These are phyloP conservation scores for Cosmia trapezina DNA, from an alignment of 2,888 invertebrate genomes.

Conservation along the genomic window DNA sequence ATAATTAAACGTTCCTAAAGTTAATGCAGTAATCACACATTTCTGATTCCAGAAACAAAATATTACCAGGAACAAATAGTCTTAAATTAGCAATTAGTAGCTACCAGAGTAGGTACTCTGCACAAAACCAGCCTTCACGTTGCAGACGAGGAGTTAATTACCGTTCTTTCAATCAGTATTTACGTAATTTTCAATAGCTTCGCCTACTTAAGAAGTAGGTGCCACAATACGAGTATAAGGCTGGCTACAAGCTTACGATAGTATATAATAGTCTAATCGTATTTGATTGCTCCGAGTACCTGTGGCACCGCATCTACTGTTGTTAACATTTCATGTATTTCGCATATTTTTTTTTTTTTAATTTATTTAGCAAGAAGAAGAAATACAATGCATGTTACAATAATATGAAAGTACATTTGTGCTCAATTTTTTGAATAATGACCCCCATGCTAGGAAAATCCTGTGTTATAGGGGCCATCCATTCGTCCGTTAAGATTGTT, in stretches of 20 bases:
- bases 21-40: background rate
- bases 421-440: no score
- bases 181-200: conserved; percentile 63
- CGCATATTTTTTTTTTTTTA: no score
- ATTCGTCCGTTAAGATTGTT: no score
- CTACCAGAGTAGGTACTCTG: background rate
- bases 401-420: no score
- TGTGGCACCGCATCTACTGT: background rate
- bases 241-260: conserved; percentile 11
- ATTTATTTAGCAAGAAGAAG: no score
- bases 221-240: conserved; percentile 31
- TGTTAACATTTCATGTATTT: background rate
- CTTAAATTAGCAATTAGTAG: conserved; percentile 31
- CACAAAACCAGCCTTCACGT: conserved; percentile 24
- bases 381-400: no score
- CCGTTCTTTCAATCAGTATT: conserved; percentile 55
- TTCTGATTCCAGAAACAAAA: background rate
- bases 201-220: conserved; percentile 48
- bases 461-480: no score
- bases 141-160: conserved; percentile 52
- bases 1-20: background rate
- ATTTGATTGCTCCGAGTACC: background rate
- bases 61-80: background rate
- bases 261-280: background rate
- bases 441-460: no score